These are phyloP conservation scores for Chamaea fasciata DNA, from an alignment of 2,113 vertebrate genomes.

Conservation along the genomic window DNA sequence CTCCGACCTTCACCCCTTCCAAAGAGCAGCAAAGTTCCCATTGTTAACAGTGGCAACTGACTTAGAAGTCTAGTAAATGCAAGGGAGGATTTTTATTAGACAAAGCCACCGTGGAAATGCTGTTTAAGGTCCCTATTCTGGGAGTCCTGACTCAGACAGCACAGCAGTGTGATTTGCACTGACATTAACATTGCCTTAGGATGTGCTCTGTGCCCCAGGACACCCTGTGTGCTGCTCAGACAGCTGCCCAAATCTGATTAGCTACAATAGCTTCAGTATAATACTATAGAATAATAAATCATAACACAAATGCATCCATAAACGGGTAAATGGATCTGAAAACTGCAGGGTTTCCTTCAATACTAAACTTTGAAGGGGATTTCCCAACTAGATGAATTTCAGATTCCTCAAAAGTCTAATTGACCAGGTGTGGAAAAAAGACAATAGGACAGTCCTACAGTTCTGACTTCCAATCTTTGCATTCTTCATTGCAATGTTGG, in stretches of 20 bases:
- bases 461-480: background rate
- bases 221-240: background rate
- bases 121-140: background rate
- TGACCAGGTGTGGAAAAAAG: background rate
- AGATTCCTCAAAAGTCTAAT: background rate
- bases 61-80: background rate
- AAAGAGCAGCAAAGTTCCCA: background rate
- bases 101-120: background rate
- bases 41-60: background rate
- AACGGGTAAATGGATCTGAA: background rate
- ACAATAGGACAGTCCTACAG: accelerated
- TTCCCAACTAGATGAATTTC: background rate
- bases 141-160: background rate
- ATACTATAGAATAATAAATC: background rate
- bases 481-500: accelerated
- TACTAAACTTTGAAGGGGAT: background rate
- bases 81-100: background rate
- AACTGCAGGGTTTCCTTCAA: background rate
- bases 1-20: background rate
- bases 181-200: background rate
- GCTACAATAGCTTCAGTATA: background rate
- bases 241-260: background rate
- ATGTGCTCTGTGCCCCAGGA: background rate
- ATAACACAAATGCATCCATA: background rate
- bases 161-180: background rate